Evolutionary conservation across 2,113 vertebrate genomes (phyloP).

Genomic region (Herpetotheres cachinnans): DNA sequence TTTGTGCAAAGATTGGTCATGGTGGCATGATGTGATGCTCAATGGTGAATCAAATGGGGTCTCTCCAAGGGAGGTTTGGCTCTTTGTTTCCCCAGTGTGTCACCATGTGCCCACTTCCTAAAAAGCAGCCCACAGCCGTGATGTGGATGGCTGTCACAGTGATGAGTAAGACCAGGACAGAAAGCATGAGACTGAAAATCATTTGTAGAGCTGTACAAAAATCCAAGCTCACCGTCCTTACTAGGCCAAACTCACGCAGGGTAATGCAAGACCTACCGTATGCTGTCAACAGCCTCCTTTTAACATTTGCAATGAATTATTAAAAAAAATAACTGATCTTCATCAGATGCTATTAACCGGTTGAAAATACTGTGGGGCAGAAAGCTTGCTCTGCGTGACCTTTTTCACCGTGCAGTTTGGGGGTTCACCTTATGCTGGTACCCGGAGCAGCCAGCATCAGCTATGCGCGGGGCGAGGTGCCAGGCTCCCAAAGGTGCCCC

Average conservation of each 20-base stretch:
- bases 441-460: rapidly evolving
- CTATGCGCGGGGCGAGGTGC: background rate
- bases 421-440: background rate
- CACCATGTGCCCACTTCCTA: background rate
- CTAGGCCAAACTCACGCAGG: background rate
- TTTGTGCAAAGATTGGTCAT: background rate
- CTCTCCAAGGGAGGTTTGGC: background rate
- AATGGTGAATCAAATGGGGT: background rate
- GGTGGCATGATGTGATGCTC: background rate
- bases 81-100: background rate
- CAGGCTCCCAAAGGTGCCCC: background rate
- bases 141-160: background rate
- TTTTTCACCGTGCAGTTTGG: background rate
- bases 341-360: background rate
- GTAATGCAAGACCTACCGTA: background rate
- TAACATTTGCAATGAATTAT: background rate
- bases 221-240: background rate
- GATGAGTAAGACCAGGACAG: slow-evolving; percentile 16
- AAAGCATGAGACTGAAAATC: background rate
- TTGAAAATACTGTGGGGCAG: background rate
- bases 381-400: background rate
- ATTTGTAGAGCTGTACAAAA: background rate
- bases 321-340: background rate
- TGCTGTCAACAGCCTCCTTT: background rate
- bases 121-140: slow-evolving; percentile 5